These are phyloP conservation scores for Discoglossus pictus DNA, from an alignment of 2,797 vertebrate species.

Conservation along the genomic window DNA sequence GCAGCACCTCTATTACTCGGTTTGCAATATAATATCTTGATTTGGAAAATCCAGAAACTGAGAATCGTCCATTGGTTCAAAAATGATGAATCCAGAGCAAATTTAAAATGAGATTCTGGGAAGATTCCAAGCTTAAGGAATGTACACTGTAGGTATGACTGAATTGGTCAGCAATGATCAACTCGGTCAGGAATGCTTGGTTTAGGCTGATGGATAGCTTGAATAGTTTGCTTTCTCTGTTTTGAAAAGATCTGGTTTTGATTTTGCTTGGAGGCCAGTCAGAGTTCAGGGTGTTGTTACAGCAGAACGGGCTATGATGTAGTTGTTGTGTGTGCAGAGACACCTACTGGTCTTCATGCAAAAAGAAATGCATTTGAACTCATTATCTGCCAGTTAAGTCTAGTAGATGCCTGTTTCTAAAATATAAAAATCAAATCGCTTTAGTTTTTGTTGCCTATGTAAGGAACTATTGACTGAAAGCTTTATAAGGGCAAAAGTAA, in stretches of 20 bases:
- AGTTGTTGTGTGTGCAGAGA: not conserved
- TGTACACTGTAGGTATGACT: slow-evolving; percentile 9
- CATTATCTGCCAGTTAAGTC: too few species aligned
- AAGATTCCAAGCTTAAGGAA: not conserved
- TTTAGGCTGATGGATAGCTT: not conserved
- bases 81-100: too few species aligned
- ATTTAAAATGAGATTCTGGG: not conserved
- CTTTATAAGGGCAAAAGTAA: too few species aligned
- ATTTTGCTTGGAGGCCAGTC: slow-evolving; percentile 22
- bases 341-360: slow-evolving; percentile 1
- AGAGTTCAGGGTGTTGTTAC: slow-evolving; percentile 7
- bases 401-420: too few species aligned
- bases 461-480: too few species aligned
- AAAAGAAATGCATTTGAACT: not conserved
- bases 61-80: too few species aligned
- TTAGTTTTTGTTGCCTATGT: too few species aligned
- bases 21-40: too few species aligned
- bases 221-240: slow-evolving; percentile 14
- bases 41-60: too few species aligned
- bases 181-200: slow-evolving; percentile 10
- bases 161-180: slow-evolving; percentile 5
- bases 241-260: slow-evolving; percentile 31
- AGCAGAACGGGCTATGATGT: not conserved
- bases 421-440: too few species aligned
- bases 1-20: too few species aligned